Evolutionary conservation across 1,140 invertebrate genomes (phyloP), one percentile per base, ranked within the genome.

Genomic region (Lordiphosa stackelbergi): DNA sequence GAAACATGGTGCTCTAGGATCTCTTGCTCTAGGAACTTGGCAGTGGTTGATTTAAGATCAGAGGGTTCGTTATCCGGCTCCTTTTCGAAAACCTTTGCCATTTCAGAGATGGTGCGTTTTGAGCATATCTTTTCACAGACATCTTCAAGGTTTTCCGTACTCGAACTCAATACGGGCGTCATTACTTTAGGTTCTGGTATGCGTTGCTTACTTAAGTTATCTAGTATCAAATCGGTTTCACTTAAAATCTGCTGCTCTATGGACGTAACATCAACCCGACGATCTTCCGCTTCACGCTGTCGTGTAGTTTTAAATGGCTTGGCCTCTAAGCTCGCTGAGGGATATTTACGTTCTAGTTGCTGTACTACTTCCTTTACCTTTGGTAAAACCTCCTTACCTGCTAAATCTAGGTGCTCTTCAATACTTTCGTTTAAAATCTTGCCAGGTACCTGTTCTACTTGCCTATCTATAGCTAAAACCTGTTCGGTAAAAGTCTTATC

Each of bases 401-500:
- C 69, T 83, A 84, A 56, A 38, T 77, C 69, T 69, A 56, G 59
- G 47, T 66, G 60, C 49, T 73, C 40, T 22, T 49, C 61, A 72
- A 77, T 60, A 48, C 47, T 58, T 59, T 60, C 59, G 40, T 52
- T 63, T 75, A 81, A 81, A 72, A 81, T 69, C 55, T 47, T 42
- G 24, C 43, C 77, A 84, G 77, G 78, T 83, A 78, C 73, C 57
- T 66, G 47, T 58, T 66, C 56, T 60, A 64, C 58, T 56, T 83
- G 41, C 28, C 49, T 83, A 66, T 61, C 57, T 77, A 83, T 63
- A 48, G 36, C 77, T 83, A 83, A 35, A 60, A 63, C 72, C 69
- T 83, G 69, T 49, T 83, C 72, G 37, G 38, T 34, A 65, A 83
- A 83, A 83, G 77, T 83, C 77, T 83, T 83, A 63, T 83, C 65